Evolutionary conservation across 2,888 invertebrate species (phyloP).

Genomic region (Ceramica pisi): DNA sequence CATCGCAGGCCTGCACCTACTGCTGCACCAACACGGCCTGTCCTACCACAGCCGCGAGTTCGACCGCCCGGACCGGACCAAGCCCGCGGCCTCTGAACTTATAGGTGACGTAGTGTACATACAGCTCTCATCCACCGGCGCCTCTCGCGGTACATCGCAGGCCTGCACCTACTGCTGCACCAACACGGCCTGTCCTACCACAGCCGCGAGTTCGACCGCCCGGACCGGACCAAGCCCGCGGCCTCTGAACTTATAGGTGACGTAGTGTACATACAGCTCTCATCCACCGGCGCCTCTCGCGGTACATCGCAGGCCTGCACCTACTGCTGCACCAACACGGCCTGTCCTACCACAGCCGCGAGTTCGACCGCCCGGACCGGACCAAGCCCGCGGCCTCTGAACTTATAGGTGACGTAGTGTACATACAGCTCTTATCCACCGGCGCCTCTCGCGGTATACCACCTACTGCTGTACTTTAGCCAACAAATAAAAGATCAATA

Average conservation of each 20-base stretch:
- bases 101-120: conserved; percentile 87
- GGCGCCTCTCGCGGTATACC: too few relatives aligned
- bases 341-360: conserved; percentile 92
- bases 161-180: conserved; percentile 95
- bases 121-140: conserved; percentile 95
- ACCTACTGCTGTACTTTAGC: too few relatives aligned
- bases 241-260: conserved; percentile 95
- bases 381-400: conserved; percentile 94
- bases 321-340: conserved; percentile 94
- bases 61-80: conserved; percentile 88
- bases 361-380: conserved; percentile 85
- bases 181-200: conserved; percentile 94
- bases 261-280: neutral
- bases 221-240: conserved; percentile 91
- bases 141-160: conserved; percentile 97
- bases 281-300: conserved; percentile 97
- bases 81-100: conserved; percentile 95
- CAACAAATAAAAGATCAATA: too few relatives aligned
- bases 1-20: conserved; percentile 96
- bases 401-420: conserved; percentile 91
- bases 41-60: conserved; percentile 94
- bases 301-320: conserved; percentile 97
- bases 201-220: conserved; percentile 75
- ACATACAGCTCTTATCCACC: too few relatives aligned
- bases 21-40: conserved; percentile 94